phyloP scores from a whole-genome alignment of 2,797 vertebrate genomes.

The Eupleurogrammus muticus region DNA sequence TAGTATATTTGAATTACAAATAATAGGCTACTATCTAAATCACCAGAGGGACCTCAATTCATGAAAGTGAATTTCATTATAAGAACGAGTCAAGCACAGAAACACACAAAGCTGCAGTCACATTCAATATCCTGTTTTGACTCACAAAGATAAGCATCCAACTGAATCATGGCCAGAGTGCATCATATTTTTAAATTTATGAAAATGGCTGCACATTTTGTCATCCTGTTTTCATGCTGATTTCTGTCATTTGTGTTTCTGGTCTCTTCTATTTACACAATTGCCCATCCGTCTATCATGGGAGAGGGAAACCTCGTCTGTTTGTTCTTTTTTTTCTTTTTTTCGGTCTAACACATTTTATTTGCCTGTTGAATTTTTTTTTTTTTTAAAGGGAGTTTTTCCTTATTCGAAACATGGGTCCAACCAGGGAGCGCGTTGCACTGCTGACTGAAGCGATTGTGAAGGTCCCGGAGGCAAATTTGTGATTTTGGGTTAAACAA shows the following conservation, averaged over 20 bases:
- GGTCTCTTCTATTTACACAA: background rate
- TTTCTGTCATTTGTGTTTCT: background rate
- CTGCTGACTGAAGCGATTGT: background rate
- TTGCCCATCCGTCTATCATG: no score
- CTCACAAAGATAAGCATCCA: slow-evolving; percentile 7
- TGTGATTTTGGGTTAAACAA: background rate
- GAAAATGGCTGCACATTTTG: background rate
- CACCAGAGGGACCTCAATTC: background rate
- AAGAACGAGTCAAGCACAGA: slow-evolving; percentile 4
- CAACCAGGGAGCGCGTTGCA: background rate
- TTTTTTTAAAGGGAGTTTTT: background rate
- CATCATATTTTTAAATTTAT: background rate
- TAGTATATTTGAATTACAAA: background rate
- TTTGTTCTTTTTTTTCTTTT: no score
- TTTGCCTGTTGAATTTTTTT: background rate
- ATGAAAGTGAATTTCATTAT: slow-evolving; percentile 1
- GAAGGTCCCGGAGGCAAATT: background rate
- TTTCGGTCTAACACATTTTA: background rate
- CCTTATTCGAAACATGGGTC: background rate
- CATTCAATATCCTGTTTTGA: slow-evolving; percentile 9
- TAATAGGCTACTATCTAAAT: slow-evolving; percentile 2
- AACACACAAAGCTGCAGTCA: background rate
- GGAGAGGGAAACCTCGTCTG: no score
- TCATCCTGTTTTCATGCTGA: background rate
- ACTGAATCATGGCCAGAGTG: background rate